A percentile compares a stretch with the other conserved stretches of the same genome.
phyloP scores from a whole-genome alignment of 2,888 invertebrate species.

The Plagodis dolabraria region DNA sequence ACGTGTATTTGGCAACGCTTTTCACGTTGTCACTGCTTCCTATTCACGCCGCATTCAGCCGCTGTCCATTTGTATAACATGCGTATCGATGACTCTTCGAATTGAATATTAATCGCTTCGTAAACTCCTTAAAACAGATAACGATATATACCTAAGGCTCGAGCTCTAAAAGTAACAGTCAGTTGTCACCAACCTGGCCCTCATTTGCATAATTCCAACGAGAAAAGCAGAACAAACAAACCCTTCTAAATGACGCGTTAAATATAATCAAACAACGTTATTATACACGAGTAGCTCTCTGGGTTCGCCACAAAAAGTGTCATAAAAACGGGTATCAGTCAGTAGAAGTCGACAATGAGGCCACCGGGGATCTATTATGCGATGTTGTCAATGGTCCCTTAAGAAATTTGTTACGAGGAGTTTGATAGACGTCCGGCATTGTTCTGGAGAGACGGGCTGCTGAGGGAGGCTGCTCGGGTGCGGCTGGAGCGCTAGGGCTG shows the following conservation, averaged over 20 bases:
- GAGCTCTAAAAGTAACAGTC: slow-evolving; percentile 3
- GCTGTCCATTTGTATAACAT: slow-evolving; percentile 51
- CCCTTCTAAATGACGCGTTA: slow-evolving; percentile 76
- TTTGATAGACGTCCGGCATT: slow-evolving; percentile 55
- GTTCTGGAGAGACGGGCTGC: slow-evolving; percentile 20
- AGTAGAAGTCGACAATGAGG: slow-evolving; percentile 57
- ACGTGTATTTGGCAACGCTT: slow-evolving; percentile 46
- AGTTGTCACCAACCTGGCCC: slow-evolving; percentile 41
- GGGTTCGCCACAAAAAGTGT: slow-evolving; percentile 59
- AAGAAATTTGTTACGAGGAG: slow-evolving; percentile 75
- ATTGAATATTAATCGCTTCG: slow-evolving; percentile 27
- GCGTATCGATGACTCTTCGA: slow-evolving; percentile 55
- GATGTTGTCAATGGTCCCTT: slow-evolving; percentile 60
- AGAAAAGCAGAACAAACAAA: slow-evolving; percentile 65
- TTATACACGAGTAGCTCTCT: slow-evolving; percentile 66
- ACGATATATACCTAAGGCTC: not conserved
- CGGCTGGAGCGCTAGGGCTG: not conserved
- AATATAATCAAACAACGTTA: slow-evolving; percentile 74
- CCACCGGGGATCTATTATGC: slow-evolving; percentile 68
- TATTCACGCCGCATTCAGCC: slow-evolving; percentile 42
- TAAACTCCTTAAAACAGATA: not conserved
- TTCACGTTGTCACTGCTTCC: slow-evolving; percentile 45
- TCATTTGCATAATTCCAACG: slow-evolving; percentile 70
- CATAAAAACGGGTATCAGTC: slow-evolving; percentile 58
- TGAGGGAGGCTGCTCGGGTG: not conserved